Conservation (phyloP, 2,113 vertebrate genomes). For the Festucalex cinctus region DNA sequence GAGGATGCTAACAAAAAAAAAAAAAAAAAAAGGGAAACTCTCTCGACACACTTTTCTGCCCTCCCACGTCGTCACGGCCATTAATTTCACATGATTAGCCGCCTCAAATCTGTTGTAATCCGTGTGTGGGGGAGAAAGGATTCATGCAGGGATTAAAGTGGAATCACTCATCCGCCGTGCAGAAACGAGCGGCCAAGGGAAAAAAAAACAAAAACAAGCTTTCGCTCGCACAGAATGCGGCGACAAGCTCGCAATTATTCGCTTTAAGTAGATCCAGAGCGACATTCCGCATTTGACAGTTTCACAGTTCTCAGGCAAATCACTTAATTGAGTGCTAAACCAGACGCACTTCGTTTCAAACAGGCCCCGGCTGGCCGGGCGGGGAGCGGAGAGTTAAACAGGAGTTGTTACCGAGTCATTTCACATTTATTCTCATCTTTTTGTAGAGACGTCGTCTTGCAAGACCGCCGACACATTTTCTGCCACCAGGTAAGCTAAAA, state of each 20-base stretch:
- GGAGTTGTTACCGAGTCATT: background rate
- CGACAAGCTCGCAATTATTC: constrained; percentile 13
- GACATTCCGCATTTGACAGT: constrained; percentile 15
- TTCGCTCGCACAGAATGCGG: constrained; percentile 1
- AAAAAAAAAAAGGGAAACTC: constrained; percentile 38
- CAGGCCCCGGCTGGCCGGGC: too few species aligned
- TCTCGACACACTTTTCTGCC: constrained; percentile 28
- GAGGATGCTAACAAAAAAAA: background rate
- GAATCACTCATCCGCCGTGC: constrained; percentile 27
- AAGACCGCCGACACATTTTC: constrained; percentile 25
- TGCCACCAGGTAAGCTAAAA: constrained; percentile 50
- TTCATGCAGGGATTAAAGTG: constrained; percentile 33
- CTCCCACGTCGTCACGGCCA: constrained; percentile 50
- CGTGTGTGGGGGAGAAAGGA: background rate
- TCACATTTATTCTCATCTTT: constrained; percentile 17
- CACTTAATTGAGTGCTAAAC: constrained; percentile 45
- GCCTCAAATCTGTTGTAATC: constrained; percentile 48
- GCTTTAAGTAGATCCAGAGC: constrained; percentile 1
- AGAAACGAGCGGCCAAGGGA: constrained; percentile 28
- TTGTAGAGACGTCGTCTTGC: constrained; percentile 27
- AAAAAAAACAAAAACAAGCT: constrained; percentile 31
- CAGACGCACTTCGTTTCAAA: constrained; percentile 24
- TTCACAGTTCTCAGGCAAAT: constrained; percentile 36
- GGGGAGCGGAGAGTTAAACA: constrained; percentile 5
- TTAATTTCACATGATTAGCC: constrained; percentile 61